phyloP scores from a whole-genome alignment of 2,113 vertebrate species.

The Chaetodon trifascialis region DNA sequence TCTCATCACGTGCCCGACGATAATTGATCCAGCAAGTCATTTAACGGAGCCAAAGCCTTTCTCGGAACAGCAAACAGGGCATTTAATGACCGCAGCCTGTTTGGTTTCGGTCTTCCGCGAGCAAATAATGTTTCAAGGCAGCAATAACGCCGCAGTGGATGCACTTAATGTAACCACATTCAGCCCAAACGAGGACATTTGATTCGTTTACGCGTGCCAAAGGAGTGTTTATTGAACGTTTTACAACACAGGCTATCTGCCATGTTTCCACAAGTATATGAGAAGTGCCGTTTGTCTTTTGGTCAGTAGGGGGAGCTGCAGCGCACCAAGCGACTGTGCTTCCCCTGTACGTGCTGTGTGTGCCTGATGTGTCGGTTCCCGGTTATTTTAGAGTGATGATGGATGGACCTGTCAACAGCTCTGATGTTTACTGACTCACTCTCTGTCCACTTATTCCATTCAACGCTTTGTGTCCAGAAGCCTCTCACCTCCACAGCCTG shows the following conservation, averaged over 20 bases:
- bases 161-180: neutral
- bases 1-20: conserved; percentile 31
- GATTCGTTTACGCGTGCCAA: neutral
- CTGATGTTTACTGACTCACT: conserved; percentile 57
- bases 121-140: neutral
- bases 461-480: neutral
- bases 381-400: conserved; percentile 43
- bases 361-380: neutral
- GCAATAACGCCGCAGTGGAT: neutral
- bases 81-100: neutral
- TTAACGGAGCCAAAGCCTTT: conserved; percentile 12
- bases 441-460: conserved; percentile 33
- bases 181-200: neutral
- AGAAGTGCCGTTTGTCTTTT: neutral
- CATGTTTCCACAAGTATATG: no score
- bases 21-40: neutral
- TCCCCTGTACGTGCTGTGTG: neutral
- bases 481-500: conserved; percentile 22
- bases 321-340: neutral
- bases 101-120: neutral
- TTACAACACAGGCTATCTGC: neutral
- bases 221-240: neutral
- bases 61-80: conserved; percentile 30
- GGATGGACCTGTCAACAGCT: conserved; percentile 53
- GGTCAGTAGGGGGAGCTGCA: conserved; percentile 54